Evolutionary conservation across 2,797 vertebrate species (phyloP).

Genomic region (Tamandua tetradactyla): DNA sequence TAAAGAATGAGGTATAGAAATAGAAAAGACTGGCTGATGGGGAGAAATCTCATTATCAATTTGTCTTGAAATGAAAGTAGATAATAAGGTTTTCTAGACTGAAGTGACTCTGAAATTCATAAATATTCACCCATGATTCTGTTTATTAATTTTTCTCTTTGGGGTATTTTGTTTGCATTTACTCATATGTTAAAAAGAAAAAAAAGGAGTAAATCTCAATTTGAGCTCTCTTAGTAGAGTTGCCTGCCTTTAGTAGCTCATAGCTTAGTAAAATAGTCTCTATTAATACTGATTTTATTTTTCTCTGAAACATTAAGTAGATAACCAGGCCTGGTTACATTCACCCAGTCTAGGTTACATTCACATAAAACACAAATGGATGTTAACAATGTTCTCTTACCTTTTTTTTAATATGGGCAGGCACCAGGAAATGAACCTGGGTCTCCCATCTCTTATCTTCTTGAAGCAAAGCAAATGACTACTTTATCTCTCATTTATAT

Average conservation of each 20-base stretch:
- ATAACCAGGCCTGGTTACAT: background rate
- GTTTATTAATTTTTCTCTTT: slow-evolving; percentile 36
- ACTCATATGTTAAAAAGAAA: background rate
- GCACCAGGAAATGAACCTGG: no score
- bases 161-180: background rate
- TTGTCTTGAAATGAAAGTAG: background rate
- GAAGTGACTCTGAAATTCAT: no score
- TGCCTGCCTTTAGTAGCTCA: background rate
- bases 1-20: background rate
- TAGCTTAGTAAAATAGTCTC: background rate
- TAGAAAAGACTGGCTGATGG: background rate
- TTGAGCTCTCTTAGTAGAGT: background rate
- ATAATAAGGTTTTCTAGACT: no score
- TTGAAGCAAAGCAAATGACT: slow-evolving; percentile 7
- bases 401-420: no score
- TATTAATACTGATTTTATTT: slow-evolving; percentile 7
- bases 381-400: background rate
- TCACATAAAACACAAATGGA: background rate
- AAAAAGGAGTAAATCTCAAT: background rate
- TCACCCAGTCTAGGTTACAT: no score
- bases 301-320: background rate
- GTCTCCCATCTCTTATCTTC: no score
- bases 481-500: background rate
- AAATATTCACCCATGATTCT: background rate
- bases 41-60: background rate